phyloP scores from a whole-genome alignment of 2,888 invertebrate genomes.

The Chalcis sispes region DNA sequence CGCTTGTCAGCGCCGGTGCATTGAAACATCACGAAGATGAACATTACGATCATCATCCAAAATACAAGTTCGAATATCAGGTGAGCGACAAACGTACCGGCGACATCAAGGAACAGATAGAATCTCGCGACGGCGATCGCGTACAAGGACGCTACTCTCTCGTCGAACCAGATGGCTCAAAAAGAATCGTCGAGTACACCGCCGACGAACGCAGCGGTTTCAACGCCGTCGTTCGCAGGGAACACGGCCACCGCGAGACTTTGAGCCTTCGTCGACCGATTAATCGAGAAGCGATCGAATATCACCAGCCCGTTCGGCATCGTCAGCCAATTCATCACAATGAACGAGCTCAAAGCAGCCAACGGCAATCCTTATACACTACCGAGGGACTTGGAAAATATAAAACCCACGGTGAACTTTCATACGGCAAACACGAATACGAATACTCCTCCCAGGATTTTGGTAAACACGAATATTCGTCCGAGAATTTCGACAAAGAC shows the following conservation, averaged over 20 bases:
- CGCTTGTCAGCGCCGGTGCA: constrained; percentile 76
- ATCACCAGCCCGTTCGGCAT: background rate
- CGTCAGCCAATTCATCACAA: background rate
- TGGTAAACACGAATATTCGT: no score
- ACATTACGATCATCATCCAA: constrained; percentile 61
- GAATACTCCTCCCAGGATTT: background rate
- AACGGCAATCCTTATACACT: background rate
- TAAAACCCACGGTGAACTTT: background rate
- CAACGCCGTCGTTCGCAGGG: constrained; percentile 74
- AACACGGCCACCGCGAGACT: constrained; percentile 58
- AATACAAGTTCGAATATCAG: constrained; percentile 71
- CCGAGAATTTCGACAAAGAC: no score
- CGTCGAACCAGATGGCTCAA: constrained; percentile 71
- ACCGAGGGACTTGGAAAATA: no score
- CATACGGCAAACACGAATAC: background rate
- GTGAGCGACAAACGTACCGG: constrained; percentile 70
- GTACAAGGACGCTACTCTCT: constrained; percentile 72
- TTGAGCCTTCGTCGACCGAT: background rate
- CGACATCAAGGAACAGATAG: constrained; percentile 71
- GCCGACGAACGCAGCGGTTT: constrained; percentile 71
- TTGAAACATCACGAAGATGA: background rate
- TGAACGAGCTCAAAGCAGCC: no score
- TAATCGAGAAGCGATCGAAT: background rate
- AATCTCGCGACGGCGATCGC: constrained; percentile 69
- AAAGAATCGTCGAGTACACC: constrained; percentile 71